These are phyloP conservation scores for Hephaestus fuliginosus DNA, from an alignment of 2,797 vertebrate species.

Conservation along the genomic window DNA sequence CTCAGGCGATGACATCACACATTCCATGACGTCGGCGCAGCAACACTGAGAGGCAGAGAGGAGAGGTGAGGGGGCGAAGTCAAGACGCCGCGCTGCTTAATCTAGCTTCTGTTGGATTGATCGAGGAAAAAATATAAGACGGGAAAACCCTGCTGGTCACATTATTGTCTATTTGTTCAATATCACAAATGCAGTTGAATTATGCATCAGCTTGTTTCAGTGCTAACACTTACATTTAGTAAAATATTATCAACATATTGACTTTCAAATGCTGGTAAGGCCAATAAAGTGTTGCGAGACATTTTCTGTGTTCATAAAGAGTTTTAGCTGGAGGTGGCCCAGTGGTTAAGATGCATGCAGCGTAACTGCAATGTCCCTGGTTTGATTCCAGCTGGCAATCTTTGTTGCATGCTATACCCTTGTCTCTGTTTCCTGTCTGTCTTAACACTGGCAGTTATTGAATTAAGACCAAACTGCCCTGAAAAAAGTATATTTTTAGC, in stretches of 20 bases:
- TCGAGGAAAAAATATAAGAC: conserved; percentile 35
- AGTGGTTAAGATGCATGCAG: neutral
- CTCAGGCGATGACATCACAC: conserved; percentile 80
- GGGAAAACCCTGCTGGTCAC: conserved; percentile 40
- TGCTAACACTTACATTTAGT: neutral
- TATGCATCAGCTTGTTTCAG: neutral
- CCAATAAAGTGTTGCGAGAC: neutral
- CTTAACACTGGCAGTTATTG: neutral
- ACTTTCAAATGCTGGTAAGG: neutral
- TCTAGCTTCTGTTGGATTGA: conserved; percentile 31
- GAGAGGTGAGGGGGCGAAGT: conserved; percentile 51
- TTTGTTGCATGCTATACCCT: neutral
- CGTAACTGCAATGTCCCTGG: neutral
- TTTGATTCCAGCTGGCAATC: neutral
- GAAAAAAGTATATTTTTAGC: neutral
- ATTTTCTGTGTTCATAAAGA: neutral
- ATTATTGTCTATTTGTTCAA: conserved; percentile 13
- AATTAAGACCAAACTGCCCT: neutral
- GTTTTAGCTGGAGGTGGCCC: neutral
- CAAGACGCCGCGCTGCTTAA: conserved; percentile 24
- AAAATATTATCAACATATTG: too few relatives aligned
- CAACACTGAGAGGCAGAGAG: conserved; percentile 52
- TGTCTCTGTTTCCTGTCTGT: neutral
- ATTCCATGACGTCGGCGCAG: conserved; percentile 84
- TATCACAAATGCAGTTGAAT: neutral